Evolutionary conservation across 2,113 vertebrate species (phyloP).

Genomic region (Dicentrarchus labrax): DNA sequence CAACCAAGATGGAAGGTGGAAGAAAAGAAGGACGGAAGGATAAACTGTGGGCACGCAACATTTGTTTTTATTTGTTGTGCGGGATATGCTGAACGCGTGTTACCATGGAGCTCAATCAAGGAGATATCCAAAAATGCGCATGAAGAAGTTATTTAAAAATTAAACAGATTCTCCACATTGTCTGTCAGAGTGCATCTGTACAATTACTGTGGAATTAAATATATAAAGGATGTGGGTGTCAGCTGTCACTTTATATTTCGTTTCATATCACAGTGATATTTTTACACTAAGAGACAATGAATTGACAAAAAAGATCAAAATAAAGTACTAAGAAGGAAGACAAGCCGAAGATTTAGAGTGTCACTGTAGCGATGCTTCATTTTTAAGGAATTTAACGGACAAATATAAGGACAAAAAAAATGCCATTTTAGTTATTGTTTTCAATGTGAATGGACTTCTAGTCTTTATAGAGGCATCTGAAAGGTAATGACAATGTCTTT

Average conservation of each 20-base stretch:
- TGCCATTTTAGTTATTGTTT: slow-evolving; percentile 6
- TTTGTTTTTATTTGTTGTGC: slow-evolving; percentile 54
- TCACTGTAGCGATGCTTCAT: background rate
- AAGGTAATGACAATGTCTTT: slow-evolving; percentile 7
- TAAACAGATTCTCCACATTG: background rate
- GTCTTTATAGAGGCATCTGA: slow-evolving; percentile 17
- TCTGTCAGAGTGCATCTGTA: background rate
- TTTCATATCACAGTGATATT: slow-evolving; percentile 2
- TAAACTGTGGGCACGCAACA: slow-evolving; percentile 33
- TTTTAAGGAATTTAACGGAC: background rate
- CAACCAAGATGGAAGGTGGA: slow-evolving; percentile 42
- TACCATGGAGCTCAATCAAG: slow-evolving; percentile 30
- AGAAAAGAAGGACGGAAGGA: slow-evolving; percentile 36
- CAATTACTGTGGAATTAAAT: background rate
- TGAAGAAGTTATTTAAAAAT: slow-evolving; percentile 11
- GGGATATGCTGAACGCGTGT: slow-evolving; percentile 2
- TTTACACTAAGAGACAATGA: background rate
- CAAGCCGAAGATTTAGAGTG: background rate
- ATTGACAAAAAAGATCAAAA: background rate
- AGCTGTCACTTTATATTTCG: slow-evolving; percentile 17
- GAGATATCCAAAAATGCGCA: slow-evolving; percentile 10
- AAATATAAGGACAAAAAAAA: background rate
- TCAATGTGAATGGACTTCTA: slow-evolving; percentile 12
- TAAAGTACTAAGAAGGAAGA: background rate
- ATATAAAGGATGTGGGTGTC: background rate